These are phyloP conservation scores for Epizoanthus stellaris DNA, from an alignment of 92 coral and sea anemone genomes.

Conservation along the genomic window DNA sequence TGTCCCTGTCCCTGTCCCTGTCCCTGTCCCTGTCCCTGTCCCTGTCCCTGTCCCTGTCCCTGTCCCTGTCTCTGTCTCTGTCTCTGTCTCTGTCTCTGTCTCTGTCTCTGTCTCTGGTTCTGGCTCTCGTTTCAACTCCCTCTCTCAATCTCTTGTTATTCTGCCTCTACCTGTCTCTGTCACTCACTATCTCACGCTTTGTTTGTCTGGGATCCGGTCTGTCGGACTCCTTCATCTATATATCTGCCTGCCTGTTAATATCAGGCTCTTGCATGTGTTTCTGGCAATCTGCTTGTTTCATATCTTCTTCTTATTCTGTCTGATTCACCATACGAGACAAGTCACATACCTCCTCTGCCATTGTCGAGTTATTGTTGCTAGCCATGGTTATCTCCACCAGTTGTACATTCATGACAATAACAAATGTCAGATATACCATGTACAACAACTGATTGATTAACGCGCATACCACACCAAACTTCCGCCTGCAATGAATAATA, in stretches of 20 bases:
- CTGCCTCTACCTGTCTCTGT: not conserved
- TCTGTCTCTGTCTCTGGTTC: too few species aligned
- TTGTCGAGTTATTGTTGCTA: not conserved
- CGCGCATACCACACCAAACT: conserved; percentile 90
- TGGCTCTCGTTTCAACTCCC: too few species aligned
- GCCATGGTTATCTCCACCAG: conserved; percentile 48
- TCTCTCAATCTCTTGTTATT: too few species aligned
- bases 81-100: too few species aligned
- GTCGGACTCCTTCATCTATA: too few species aligned
- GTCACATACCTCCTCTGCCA: not conserved
- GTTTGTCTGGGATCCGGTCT: not conserved
- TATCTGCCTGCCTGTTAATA: too few species aligned
- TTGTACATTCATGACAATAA: conserved; percentile 68
- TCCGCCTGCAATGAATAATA: conserved; percentile 62
- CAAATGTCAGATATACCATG: conserved; percentile 66
- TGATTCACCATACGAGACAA: not conserved
- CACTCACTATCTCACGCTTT: not conserved
- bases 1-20: too few species aligned
- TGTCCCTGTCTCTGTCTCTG: too few species aligned
- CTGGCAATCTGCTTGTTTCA: not conserved
- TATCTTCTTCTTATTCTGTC: too few species aligned
- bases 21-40: too few species aligned
- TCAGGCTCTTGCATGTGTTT: not conserved
- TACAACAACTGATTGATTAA: conserved; percentile 79
- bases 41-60: too few species aligned